Evolutionary conservation across 2,113 vertebrate genomes (phyloP), one percentile per base, ranked within the genome.

Genomic region (Serinus canaria): DNA sequence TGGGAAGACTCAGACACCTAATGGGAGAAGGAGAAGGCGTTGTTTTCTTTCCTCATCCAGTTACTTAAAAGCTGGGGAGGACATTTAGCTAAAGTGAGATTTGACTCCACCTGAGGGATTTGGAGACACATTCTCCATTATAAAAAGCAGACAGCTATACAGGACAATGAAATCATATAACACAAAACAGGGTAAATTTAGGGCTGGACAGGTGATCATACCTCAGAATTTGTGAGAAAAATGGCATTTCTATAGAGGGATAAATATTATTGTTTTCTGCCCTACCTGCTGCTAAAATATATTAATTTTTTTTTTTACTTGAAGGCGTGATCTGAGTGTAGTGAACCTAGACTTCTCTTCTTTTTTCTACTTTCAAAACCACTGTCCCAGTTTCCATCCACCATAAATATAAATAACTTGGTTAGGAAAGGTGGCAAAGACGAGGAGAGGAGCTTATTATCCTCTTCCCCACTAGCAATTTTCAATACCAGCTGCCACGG

Each of bases 401-500:
- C 62, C 23, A 74, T 88, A 92, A 93, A 94, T 93, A 92, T 94
- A 85, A 89, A 95, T 94, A 93, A 81, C 31, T 19, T 82, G 73
- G 64, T 83, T 81, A 90, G 73, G 37, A 89, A 95, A 92, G 69
- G 56, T 72, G 72, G 58, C 27, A 93, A 90, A 53, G 82, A 79
- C 90, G 72, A 97, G 59, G 44, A 86, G n/a, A 93, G 44, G 46
- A 81, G 85, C 90, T 94, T 92, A 92, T 95, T 95, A 95, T 89
- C 87, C 43, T 90, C 76, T 93, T 83, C 62, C 50, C 73, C 49
- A 95, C 53, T 10, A 95, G 83, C 10, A 2, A 82, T 91, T 94
- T 92, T 92, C 90, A 66, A 94, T 92, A 85, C 91, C 93, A 95
- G 87, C 91, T 95, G 95, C 94, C 87, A 94, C 76, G 13, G 69